Evolutionary conservation across 1,140 invertebrate species (phyloP).

Genomic region (Trichogramma pretiosum): DNA sequence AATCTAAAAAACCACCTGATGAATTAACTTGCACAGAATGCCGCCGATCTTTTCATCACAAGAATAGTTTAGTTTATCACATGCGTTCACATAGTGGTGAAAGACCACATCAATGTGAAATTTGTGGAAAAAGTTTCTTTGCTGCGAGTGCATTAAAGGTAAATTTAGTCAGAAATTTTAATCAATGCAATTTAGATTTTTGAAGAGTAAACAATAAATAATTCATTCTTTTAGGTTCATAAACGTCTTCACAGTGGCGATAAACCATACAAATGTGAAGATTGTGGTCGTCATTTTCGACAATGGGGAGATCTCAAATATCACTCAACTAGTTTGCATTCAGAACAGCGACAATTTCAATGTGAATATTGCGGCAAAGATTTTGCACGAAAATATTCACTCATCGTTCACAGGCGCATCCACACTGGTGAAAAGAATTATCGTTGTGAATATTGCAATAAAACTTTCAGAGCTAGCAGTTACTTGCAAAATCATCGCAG

Average conservation of each 20-base stretch:
- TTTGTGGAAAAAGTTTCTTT: conserved; percentile 76
- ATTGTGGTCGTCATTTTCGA: conserved; percentile 67
- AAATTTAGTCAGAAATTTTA: too few species aligned
- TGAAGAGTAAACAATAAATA: too few species aligned
- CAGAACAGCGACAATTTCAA: conserved; percentile 70
- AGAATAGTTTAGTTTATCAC: conserved; percentile 78
- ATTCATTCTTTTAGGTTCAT: conserved; percentile 50
- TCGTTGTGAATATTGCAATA: conserved; percentile 75
- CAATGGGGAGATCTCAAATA: conserved; percentile 87
- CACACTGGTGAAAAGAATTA: conserved; percentile 87
- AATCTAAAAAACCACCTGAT: conserved; percentile 26
- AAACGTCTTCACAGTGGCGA: conserved; percentile 65
- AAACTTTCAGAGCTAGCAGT: conserved; percentile 75
- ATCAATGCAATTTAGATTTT: too few species aligned
- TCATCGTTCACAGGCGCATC: conserved; percentile 82
- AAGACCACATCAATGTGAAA: conserved; percentile 67
- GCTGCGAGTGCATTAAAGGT: conserved; percentile 70
- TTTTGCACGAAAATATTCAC: conserved; percentile 85
- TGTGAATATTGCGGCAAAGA: conserved; percentile 88
- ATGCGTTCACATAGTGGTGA: conserved; percentile 69
- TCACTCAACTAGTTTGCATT: conserved; percentile 79
- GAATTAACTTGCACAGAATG: conserved; percentile 60
- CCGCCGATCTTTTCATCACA: conserved; percentile 64
- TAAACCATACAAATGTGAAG: conserved; percentile 71
- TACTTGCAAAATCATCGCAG: conserved; percentile 79